phyloP scores from a whole-genome alignment of 1,140 invertebrate genomes.

The Leptinotarsa undecemlineata region DNA sequence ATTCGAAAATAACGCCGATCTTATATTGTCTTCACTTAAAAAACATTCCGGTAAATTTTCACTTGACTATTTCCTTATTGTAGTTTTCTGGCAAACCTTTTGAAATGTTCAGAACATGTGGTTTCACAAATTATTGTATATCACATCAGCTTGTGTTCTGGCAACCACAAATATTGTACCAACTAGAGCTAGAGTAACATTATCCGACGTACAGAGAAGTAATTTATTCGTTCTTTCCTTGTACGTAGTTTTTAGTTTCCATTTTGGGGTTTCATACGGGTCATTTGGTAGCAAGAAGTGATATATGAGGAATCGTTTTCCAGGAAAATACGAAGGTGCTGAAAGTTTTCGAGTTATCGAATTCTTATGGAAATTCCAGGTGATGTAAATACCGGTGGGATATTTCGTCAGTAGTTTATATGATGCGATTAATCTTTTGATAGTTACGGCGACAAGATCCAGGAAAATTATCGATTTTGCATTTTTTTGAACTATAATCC shows the following conservation, averaged over 20 bases:
- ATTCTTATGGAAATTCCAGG: background rate
- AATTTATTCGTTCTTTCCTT: slow-evolving; percentile 22
- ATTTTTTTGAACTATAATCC: too few species aligned
- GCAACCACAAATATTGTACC: slow-evolving; percentile 20
- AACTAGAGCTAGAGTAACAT: slow-evolving; percentile 20
- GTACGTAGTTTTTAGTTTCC: slow-evolving; percentile 12
- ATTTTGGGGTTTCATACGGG: slow-evolving; percentile 13
- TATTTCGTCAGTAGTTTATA: too few species aligned
- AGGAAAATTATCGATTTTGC: too few species aligned
- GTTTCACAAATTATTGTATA: slow-evolving; percentile 18
- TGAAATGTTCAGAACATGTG: slow-evolving; percentile 3
- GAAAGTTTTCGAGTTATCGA: background rate
- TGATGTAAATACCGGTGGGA: too few species aligned
- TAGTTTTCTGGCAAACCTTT: background rate
- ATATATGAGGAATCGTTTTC: slow-evolving; percentile 9
- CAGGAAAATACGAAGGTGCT: background rate
- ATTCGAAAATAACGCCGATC: too few species aligned
- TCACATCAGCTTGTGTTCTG: slow-evolving; percentile 5
- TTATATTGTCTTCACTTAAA: too few species aligned
- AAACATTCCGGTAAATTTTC: background rate
- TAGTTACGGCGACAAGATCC: too few species aligned
- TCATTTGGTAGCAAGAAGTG: slow-evolving; percentile 20
- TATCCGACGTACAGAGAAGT: background rate
- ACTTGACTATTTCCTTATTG: background rate
- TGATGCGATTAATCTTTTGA: too few species aligned